Base-by-base conservation (phyloP, 2,113 vertebrate species). In the Zapornia atra region DNA sequence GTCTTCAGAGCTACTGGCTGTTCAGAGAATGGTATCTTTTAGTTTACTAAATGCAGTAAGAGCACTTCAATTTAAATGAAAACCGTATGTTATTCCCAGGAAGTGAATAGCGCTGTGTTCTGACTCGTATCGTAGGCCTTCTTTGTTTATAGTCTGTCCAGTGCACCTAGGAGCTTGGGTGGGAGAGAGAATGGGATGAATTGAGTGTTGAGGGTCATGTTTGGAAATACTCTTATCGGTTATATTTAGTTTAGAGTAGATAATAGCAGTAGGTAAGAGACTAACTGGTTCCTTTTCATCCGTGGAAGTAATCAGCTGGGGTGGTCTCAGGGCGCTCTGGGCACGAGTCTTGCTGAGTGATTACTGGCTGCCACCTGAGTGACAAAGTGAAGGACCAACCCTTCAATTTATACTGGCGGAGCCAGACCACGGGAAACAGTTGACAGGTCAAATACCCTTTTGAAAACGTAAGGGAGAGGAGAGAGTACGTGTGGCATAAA, bases 201-300 rank as follows among this genome's bases (percentile, higher is more conserved):
- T 5, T 76, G 56, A 86, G 76, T 64, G 76, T 86, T 78, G 48
- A 96, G 81, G 66, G 24, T 92, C 85, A n/a, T 36, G 22, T 73
- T 93, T 90, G 72, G 66, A 89, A 85, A 29, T 92, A 88, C 51
- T 88, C 86, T 82, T 82, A 25, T 84, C 68, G 26, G 1, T 80
- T 96, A 87, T 90, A 44, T 82, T 60, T 24, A 95, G 95, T 90
- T 95, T 78, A 97, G 96, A 83, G 83, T 95, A 97, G 95, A 75
- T 93, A 85, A 82, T 87, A 97, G 97, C 95, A 97, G 19, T 92
- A 97, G 97, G 96, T 97, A 95, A 97, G 97, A 97, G 85, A 97
- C 95, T 96, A 96, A 96, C 92, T 97, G 96, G 89, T 97, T 97
- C 97, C 96, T 96, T 97, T 97, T 97, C 97, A 97, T 97, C 95